phyloP scores from a whole-genome alignment of 1,140 invertebrate species.

The Drosophila dunni region DNA sequence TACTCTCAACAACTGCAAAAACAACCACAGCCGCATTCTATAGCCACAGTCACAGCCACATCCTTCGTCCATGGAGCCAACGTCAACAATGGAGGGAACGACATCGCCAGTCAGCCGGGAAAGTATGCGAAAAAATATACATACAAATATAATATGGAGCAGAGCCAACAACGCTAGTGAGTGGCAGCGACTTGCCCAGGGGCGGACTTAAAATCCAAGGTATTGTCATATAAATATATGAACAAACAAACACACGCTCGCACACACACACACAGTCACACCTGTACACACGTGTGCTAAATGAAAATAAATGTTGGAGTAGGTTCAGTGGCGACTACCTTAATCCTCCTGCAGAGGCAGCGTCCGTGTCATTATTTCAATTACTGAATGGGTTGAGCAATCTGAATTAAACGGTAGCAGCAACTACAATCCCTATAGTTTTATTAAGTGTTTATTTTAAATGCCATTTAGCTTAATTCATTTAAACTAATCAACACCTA shows the following conservation, averaged over 20 bases:
- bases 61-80: conserved; percentile 40
- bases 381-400: conserved; percentile 16
- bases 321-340: conserved; percentile 5
- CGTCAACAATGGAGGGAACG: conserved; percentile 42
- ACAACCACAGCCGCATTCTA: conserved; percentile 27
- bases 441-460: conserved; percentile 21
- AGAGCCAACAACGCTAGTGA: conserved; percentile 67
- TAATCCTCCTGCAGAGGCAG: conserved; percentile 1
- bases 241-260: not conserved
- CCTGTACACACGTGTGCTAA: conserved; percentile 9
- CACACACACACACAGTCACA: not conserved
- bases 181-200: conserved; percentile 57
- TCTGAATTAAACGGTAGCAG: not conserved
- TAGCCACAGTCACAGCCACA: conserved; percentile 18
- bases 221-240: conserved; percentile 22
- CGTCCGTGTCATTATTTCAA: conserved; percentile 2
- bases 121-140: conserved; percentile 67
- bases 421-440: conserved; percentile 2
- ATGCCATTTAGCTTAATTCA: conserved; percentile 1
- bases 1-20: conserved; percentile 43
- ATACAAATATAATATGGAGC: conserved; percentile 61
- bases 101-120: conserved; percentile 69
- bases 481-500: not conserved
- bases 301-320: conserved; percentile 26
- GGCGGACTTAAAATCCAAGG: conserved; percentile 44